These are phyloP conservation scores for Danio choprae DNA, from an alignment of 2,797 vertebrate species.

Conservation along the genomic window DNA sequence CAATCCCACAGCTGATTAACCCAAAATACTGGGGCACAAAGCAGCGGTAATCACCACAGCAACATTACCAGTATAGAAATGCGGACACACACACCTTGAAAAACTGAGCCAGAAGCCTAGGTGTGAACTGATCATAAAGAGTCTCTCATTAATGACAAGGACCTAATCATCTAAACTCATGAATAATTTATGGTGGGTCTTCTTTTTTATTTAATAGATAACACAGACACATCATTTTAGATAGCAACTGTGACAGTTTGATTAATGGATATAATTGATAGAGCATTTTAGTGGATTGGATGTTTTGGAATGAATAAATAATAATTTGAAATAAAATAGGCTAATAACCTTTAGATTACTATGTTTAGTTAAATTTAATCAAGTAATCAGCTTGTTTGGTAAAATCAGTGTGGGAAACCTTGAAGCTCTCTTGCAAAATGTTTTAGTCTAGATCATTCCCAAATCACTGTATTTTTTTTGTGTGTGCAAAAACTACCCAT, in stretches of 20 bases:
- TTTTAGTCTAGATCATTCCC: too few relatives aligned
- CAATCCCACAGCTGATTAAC: slow-evolving; percentile 47
- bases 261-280: slow-evolving; percentile 23
- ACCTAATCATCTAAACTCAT: slow-evolving; percentile 20
- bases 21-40: slow-evolving; percentile 35
- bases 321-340: too few relatives aligned
- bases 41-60: slow-evolving; percentile 40
- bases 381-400: too few relatives aligned
- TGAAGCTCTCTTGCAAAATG: too few relatives aligned
- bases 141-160: slow-evolving; percentile 8
- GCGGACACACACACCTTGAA: neutral
- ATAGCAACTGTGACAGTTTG: slow-evolving; percentile 17
- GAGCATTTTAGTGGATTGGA: slow-evolving; percentile 8
- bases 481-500: too few relatives aligned
- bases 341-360: too few relatives aligned
- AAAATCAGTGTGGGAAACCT: too few relatives aligned
- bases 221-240: slow-evolving; percentile 1
- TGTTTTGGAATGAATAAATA: neutral
- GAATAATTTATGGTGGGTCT: neutral
- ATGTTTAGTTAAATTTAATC: too few relatives aligned
- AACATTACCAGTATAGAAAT: slow-evolving; percentile 38
- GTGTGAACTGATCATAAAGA: neutral
- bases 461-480: too few relatives aligned
- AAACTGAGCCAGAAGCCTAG: neutral
- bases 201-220: neutral